These are phyloP conservation scores for Pedicia rivosa DNA, from an alignment of 2,888 invertebrate genomes.

Conservation along the genomic window DNA sequence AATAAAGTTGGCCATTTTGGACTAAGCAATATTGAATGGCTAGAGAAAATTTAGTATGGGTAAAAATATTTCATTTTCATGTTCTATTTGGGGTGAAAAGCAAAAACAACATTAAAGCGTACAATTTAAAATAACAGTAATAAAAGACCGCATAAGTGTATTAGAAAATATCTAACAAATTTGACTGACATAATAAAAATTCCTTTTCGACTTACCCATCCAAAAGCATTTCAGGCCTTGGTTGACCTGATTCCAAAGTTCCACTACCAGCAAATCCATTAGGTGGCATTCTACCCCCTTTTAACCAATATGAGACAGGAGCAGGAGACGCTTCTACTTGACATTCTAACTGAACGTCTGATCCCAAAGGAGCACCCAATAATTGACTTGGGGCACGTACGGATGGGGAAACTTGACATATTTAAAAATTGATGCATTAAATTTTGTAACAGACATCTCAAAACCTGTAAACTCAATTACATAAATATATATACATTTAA, in stretches of 20 bases:
- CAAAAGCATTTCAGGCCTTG: slow-evolving; percentile 53
- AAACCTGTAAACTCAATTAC: not conserved
- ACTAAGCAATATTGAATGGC: no score
- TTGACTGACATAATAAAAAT: not conserved
- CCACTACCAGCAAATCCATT: slow-evolving; percentile 23
- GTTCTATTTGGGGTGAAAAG: no score
- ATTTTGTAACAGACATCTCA: no score
- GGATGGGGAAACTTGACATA: slow-evolving; percentile 61
- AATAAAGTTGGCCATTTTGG: no score
- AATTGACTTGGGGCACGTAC: slow-evolving; percentile 82
- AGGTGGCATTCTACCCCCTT: slow-evolving; percentile 26
- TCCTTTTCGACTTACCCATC: slow-evolving; percentile 47
- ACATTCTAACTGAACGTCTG: slow-evolving; percentile 73
- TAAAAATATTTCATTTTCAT: no score
- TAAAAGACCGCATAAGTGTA: no score
- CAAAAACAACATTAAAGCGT: no score
- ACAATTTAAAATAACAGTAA: no score
- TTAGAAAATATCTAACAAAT: no score
- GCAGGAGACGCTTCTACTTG: slow-evolving; percentile 74
- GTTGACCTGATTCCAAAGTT: slow-evolving; percentile 24
- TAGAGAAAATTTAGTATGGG: no score
- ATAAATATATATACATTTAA: not conserved
- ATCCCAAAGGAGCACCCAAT: slow-evolving; percentile 70
- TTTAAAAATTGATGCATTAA: no score
- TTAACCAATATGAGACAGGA: slow-evolving; percentile 31